Conservation (phyloP, 2,888 invertebrate genomes). For the Andrena flavipes region DNA sequence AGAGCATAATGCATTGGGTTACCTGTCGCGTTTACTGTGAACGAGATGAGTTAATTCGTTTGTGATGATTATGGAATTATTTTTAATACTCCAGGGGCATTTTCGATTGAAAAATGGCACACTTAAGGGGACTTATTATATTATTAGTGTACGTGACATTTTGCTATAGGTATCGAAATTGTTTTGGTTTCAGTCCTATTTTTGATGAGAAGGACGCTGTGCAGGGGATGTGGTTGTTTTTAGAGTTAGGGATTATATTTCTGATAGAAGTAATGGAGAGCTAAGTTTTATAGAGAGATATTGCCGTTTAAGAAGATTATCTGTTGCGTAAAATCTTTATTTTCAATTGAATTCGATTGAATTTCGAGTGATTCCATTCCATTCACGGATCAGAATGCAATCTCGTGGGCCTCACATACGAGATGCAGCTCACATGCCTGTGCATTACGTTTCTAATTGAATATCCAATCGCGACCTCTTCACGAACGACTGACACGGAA, state of each 20-base stretch:
- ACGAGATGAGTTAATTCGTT: too few species aligned
- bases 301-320: neutral
- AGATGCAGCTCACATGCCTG: slow-evolving; percentile 21
- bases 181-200: too few species aligned
- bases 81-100: too few species aligned
- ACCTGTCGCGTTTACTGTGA: too few species aligned
- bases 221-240: too few species aligned
- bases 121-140: too few species aligned
- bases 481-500: slow-evolving; percentile 63
- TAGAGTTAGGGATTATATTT: neutral
- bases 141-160: too few species aligned
- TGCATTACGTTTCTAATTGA: slow-evolving; percentile 65
- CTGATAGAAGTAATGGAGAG: neutral
- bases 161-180: too few species aligned
- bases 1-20: too few species aligned
- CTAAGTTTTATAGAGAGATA: neutral
- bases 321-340: neutral
- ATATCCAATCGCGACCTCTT: slow-evolving; percentile 64
- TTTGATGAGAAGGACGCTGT: too few species aligned
- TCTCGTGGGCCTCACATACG: neutral
- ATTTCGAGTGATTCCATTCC: neutral
- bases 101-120: too few species aligned
- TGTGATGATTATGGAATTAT: too few species aligned
- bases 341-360: neutral
- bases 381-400: neutral